Conservation (phyloP, 2,888 invertebrate species). For the Cloeon dipterum region DNA sequence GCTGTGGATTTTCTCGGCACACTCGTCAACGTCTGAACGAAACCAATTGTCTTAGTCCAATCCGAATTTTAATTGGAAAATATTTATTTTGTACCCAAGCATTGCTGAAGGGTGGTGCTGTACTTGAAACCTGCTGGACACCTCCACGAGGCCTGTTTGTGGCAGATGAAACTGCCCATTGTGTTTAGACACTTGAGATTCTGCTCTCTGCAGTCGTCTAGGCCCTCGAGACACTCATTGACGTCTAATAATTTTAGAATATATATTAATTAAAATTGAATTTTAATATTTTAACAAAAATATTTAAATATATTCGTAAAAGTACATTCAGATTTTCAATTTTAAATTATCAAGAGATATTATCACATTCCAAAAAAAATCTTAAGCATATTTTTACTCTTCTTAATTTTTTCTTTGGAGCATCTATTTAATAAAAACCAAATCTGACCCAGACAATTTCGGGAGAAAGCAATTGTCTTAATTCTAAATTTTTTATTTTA, state of each 20-base stretch:
- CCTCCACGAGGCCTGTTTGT: constrained; percentile 14
- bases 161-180: constrained; percentile 43
- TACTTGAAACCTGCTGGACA: constrained; percentile 17
- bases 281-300: no score
- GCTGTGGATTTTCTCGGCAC: constrained; percentile 26
- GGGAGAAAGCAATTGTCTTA: no score
- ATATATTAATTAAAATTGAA: no score
- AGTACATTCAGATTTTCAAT: no score
- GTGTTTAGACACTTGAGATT: constrained; percentile 48
- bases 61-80: neutral
- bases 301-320: no score
- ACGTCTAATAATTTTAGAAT: constrained; percentile 16
- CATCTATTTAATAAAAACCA: no score
- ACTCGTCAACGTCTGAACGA: constrained; percentile 41
- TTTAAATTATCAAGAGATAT: no score
- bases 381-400: no score
- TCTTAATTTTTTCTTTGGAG: no score
- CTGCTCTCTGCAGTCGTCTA: constrained; percentile 33
- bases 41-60: neutral
- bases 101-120: constrained; percentile 10
- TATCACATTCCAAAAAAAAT: no score
- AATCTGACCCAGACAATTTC: no score
- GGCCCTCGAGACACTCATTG: constrained; percentile 21
- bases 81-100: constrained; percentile 11
- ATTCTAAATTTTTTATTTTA: no score